phyloP scores from a whole-genome alignment of 2,797 vertebrate genomes.

The Lagocephalus sceleratus region DNA sequence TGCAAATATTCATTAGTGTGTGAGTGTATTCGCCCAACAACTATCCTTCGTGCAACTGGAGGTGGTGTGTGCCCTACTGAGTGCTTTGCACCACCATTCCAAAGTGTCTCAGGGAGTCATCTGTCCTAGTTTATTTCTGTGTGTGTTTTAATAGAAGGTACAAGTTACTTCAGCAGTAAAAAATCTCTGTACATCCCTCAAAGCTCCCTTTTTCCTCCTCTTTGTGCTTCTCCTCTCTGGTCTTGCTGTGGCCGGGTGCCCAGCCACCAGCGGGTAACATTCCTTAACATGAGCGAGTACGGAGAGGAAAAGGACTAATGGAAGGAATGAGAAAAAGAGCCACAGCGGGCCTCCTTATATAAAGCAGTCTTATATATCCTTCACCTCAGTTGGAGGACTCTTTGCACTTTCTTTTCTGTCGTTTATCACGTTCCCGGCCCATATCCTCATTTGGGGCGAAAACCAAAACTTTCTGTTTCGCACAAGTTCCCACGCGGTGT shows the following conservation, averaged over 20 bases:
- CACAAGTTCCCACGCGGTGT: constrained; percentile 34
- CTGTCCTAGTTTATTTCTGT: neutral
- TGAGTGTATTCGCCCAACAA: no score
- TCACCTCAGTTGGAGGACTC: constrained; percentile 28
- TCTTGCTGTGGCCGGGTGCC: constrained; percentile 69
- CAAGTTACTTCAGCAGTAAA: neutral
- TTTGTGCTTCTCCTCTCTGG: constrained; percentile 29
- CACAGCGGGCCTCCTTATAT: constrained; percentile 50
- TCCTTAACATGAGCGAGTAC: constrained; percentile 62
- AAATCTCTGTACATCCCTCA: neutral
- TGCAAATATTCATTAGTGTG: no score
- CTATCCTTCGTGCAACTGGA: no score
- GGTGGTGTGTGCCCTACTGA: no score
- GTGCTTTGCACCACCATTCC: neutral
- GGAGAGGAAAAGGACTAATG: constrained; percentile 51
- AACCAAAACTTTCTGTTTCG: constrained; percentile 53
- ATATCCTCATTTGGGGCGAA: constrained; percentile 30
- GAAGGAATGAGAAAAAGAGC: constrained; percentile 51
- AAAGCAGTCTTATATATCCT: constrained; percentile 43
- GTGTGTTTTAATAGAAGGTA: neutral
- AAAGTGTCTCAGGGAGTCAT: neutral
- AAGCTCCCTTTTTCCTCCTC: constrained; percentile 1
- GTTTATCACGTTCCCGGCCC: constrained; percentile 21
- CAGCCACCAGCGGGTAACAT: constrained; percentile 73
- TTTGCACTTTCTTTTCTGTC: constrained; percentile 21